These are phyloP conservation scores for Clarias magur DNA, from an alignment of 2,113 vertebrate species.

Conservation along the genomic window DNA sequence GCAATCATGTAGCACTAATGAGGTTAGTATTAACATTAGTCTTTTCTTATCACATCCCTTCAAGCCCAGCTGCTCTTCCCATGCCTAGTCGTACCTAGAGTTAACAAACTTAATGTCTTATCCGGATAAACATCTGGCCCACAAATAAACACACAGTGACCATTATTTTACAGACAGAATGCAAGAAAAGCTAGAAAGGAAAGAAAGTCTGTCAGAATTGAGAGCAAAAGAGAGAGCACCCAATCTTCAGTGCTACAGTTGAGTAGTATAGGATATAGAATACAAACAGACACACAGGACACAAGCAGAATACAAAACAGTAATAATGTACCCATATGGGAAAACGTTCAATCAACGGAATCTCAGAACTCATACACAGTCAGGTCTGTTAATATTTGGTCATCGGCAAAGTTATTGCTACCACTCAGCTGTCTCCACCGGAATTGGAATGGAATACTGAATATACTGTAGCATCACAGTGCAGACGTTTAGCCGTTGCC, in stretches of 20 bases:
- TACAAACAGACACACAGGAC: background rate
- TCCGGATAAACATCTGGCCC: background rate
- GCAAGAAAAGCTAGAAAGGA: conserved; percentile 29
- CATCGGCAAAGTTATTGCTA: background rate
- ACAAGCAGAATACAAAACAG: conserved; percentile 3
- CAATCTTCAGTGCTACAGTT: background rate
- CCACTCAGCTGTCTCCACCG: background rate
- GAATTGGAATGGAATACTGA: background rate
- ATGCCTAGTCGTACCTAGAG: conserved; percentile 17
- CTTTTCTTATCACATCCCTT: conserved; percentile 13
- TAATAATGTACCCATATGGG: background rate
- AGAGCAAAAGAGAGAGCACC: background rate
- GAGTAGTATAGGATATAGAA: background rate
- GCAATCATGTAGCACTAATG: background rate
- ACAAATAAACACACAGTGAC: background rate
- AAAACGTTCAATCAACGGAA: background rate
- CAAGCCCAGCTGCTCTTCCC: background rate
- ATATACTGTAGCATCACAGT: background rate
- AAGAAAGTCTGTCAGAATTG: conserved; percentile 30
- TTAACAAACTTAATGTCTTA: background rate
- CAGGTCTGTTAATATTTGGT: background rate
- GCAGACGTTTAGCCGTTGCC: background rate
- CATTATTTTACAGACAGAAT: background rate
- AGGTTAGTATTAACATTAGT: background rate
- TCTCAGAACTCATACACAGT: background rate